Base-by-base conservation (phyloP, 2,888 invertebrate species). In the Heterodera filipjevi region DNA sequence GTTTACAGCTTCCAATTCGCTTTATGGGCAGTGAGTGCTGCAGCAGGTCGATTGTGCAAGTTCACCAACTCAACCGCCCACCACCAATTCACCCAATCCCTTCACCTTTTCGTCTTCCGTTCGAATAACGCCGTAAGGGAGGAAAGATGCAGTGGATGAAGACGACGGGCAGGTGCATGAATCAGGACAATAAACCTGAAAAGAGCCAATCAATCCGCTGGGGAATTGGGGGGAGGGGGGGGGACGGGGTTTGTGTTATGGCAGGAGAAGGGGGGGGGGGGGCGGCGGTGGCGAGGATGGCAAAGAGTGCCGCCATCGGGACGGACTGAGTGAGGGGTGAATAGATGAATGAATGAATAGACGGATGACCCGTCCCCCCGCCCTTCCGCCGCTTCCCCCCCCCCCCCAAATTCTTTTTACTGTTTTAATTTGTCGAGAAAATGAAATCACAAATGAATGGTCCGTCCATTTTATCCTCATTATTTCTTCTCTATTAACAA, bases 41-140 rank as follows among this genome's bases (percentile, higher is more conserved):
- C n/a, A n/a, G n/a, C 59, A n/a, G 59, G 59, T 59, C 59, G 59
- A 59, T 59, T 59, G 59, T 59, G 59, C 59, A 59, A 59, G 59
- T 59, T 27, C 59, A n/a, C 59, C 27, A n/a, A n/a, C 59, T n/a
- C n/a, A n/a, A n/a, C n/a, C n/a, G n/a, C n/a, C n/a, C n/a, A n/a
- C n/a, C n/a, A n/a, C n/a, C n/a, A n/a, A 8, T 27, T 27, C 27
- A 8, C 22, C 10, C n/a, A 3, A 0, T 22, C n/a, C 5, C n/a
- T 59, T 27, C 59, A n/a, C 10, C 59, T 6, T 8, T 27, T n/a
- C n/a, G 12, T 27, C 53, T 53, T 53, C 53, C n/a, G 59, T 59
- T 59, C n/a, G 27, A n/a, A 59, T 22, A 22, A 27, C 59, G 59
- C n/a, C 59, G 59, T n/a, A 8, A 12, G 59, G 27, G n/a, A 59